phyloP scores from a whole-genome alignment of 2,113 vertebrate genomes.

The Nibea albiflora region DNA sequence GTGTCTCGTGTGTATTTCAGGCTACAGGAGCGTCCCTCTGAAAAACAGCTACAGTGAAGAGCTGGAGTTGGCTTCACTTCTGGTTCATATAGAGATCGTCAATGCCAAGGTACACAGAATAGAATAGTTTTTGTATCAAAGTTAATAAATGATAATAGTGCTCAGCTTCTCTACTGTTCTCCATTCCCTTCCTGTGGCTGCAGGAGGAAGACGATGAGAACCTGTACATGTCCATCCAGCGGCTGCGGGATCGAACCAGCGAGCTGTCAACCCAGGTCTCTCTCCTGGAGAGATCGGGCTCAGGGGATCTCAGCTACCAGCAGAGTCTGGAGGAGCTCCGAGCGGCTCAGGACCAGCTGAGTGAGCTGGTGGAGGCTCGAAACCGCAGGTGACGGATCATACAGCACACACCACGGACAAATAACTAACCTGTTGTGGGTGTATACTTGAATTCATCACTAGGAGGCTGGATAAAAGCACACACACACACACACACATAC shows the following conservation, averaged over 20 bases:
- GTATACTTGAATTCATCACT: too few relatives aligned
- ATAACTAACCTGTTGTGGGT: too few relatives aligned
- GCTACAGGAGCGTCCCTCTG: slow-evolving; percentile 87
- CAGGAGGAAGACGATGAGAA: slow-evolving; percentile 92
- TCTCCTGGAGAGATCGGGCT: slow-evolving; percentile 85
- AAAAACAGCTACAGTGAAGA: slow-evolving; percentile 91
- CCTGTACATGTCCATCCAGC: slow-evolving; percentile 90
- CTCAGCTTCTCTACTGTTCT: neutral
- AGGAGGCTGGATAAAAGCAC: neutral
- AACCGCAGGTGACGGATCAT: slow-evolving; percentile 85
- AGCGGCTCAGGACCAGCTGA: slow-evolving; percentile 86
- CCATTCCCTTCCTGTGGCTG: neutral
- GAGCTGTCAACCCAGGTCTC: slow-evolving; percentile 89
- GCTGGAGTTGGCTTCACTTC: slow-evolving; percentile 86
- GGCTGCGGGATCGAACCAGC: slow-evolving; percentile 87
- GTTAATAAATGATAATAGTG: too few relatives aligned
- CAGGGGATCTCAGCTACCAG: slow-evolving; percentile 87
- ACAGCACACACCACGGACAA: too few relatives aligned
- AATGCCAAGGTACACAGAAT: slow-evolving; percentile 85
- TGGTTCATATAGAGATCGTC: slow-evolving; percentile 90
- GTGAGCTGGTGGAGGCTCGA: slow-evolving; percentile 89
- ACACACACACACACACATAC: neutral
- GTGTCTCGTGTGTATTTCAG: slow-evolving; percentile 61
- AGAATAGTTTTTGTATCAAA: too few relatives aligned
- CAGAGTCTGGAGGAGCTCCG: slow-evolving; percentile 88